Percentiles rank a stretch among this genome's conserved stretches.
phyloP scores from a whole-genome alignment of 1,140 invertebrate species.

The Camponotus pennsylvanicus region DNA sequence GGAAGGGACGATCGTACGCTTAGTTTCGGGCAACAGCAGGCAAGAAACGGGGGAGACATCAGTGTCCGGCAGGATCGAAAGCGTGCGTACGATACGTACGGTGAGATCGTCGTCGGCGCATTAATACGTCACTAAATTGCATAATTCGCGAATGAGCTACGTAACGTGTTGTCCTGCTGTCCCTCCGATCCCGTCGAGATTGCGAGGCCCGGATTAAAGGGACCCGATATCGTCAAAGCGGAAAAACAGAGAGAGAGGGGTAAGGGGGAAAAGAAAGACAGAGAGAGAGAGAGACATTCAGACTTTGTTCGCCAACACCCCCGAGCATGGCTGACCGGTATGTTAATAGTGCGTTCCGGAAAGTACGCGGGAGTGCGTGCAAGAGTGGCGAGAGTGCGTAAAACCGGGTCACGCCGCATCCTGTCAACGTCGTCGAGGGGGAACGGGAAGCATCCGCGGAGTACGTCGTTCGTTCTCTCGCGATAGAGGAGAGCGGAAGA shows the following conservation, averaged over 20 bases:
- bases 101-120: constrained; percentile 19
- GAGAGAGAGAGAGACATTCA: background rate
- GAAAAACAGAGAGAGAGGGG: background rate
- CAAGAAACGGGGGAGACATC: constrained; percentile 77
- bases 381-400: constrained; percentile 36
- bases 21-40: constrained; percentile 75
- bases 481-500: constrained; percentile 28
- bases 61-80: constrained; percentile 70
- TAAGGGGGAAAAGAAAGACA: no score
- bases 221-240: constrained; percentile 52
- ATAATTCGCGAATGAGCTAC: constrained; percentile 56
- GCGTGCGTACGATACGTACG: constrained; percentile 28
- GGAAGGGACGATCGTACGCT: constrained; percentile 78
- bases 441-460: background rate
- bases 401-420: background rate
- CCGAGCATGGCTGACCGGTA: constrained; percentile 67
- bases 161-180: constrained; percentile 15
- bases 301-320: constrained; percentile 64
- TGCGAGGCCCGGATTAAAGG: constrained; percentile 70
- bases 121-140: constrained; percentile 66
- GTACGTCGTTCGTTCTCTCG: constrained; percentile 31
- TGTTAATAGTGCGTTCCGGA: constrained; percentile 36
- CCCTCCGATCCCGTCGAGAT: background rate
- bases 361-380: constrained; percentile 38
- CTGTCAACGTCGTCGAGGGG: background rate